Evolutionary conservation across 2,797 vertebrate genomes (phyloP).

Genomic region (Rhabdomys pumilio): DNA sequence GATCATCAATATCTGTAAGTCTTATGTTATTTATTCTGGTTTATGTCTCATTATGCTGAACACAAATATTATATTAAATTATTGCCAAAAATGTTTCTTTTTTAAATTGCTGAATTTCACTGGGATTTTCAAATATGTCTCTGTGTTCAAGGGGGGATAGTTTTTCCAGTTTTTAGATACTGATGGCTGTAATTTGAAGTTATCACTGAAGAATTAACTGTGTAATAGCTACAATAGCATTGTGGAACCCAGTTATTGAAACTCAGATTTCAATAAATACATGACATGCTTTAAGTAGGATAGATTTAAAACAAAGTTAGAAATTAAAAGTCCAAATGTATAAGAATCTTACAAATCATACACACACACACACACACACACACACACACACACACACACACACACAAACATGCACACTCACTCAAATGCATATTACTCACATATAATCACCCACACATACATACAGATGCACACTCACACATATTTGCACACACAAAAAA

Average conservation of each 20-base stretch:
- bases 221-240: not conserved
- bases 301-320: slow-evolving; percentile 53
- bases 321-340: not conserved
- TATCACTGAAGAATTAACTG: slow-evolving; percentile 28
- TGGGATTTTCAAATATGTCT: slow-evolving; percentile 84
- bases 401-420: not conserved
- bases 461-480: not conserved
- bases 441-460: not conserved
- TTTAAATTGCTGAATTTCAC: slow-evolving; percentile 85
- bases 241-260: not conserved
- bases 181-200: slow-evolving; percentile 61
- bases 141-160: slow-evolving; percentile 73
- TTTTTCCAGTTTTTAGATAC: slow-evolving; percentile 49
- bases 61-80: slow-evolving; percentile 51
- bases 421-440: not conserved
- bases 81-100: slow-evolving; percentile 49
- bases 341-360: not conserved
- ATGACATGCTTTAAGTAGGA: slow-evolving; percentile 2
- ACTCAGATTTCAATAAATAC: slow-evolving; percentile 36
- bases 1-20: not conserved
- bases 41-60: slow-evolving; percentile 55
- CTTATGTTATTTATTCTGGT: slow-evolving; percentile 36
- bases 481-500: not conserved
- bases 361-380: not conserved
- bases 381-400: too few species aligned